Evolutionary conservation across 2,888 invertebrate species (phyloP).

Genomic region (Norana najaformis): DNA sequence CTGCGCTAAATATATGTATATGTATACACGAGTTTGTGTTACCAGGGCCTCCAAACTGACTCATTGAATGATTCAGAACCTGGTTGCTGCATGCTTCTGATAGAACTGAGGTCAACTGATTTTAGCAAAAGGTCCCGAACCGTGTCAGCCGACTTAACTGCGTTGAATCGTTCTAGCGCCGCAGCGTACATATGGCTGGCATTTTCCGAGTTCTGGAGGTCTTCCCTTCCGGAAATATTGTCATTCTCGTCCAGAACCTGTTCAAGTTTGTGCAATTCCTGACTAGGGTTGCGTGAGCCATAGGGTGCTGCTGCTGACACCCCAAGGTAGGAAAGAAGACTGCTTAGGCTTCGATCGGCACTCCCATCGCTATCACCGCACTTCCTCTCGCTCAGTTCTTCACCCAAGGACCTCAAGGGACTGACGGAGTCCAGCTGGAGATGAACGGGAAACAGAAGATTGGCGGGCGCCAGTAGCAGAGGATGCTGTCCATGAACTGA

Average conservation of each 20-base stretch:
- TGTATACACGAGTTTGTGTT: not conserved
- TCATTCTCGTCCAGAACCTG: not conserved
- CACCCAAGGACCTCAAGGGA: not conserved
- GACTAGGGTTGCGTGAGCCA: not conserved
- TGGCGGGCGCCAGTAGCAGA: not conserved
- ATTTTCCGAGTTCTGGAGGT: not conserved
- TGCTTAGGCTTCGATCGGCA: not conserved
- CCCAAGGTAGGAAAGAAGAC: not conserved
- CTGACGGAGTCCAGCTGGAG: slow-evolving; percentile 3
- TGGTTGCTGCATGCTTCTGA: not conserved
- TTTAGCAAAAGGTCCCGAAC: not conserved
- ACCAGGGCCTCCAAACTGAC: not conserved
- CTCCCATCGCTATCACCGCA: not conserved
- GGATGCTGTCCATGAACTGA: not conserved
- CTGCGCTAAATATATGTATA: too few species aligned
- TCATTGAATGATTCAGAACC: not conserved
- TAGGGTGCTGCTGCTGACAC: not conserved
- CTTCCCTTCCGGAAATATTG: not conserved
- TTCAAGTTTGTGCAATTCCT: not conserved
- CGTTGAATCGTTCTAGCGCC: not conserved
- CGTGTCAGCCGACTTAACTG: not conserved
- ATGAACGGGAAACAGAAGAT: not conserved
- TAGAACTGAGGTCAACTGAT: not conserved
- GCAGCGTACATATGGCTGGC: not conserved
- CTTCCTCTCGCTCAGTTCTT: not conserved